Percentiles rank a stretch among this genome's conserved stretches.
Evolutionary conservation across 2,888 invertebrate species (phyloP).

Genomic region (Pristionchus maxplancki): DNA sequence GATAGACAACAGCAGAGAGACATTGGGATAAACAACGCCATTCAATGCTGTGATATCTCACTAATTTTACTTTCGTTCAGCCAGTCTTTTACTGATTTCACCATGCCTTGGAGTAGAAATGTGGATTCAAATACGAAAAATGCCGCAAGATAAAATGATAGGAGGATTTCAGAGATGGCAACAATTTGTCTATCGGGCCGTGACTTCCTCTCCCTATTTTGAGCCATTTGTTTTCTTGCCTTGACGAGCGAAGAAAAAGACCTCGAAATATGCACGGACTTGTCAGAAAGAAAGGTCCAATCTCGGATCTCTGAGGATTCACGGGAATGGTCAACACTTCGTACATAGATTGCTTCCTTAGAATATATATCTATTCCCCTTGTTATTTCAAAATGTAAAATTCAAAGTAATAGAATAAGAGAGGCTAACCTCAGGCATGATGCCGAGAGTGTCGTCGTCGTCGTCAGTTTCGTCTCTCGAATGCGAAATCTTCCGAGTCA

Average conservation of each 20-base stretch:
- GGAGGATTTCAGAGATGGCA: too few species aligned
- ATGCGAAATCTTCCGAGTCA: neutral
- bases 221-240: slow-evolving; percentile 35
- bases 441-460: slow-evolving; percentile 27
- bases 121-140: too few species aligned
- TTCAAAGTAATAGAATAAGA: too few species aligned
- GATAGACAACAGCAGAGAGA: neutral
- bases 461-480: slow-evolving; percentile 6
- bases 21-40: neutral
- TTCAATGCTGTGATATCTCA: neutral
- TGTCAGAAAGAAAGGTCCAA: neutral
- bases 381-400: neutral
- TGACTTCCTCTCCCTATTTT: neutral
- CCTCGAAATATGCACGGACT: neutral
- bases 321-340: neutral
- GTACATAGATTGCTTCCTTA: neutral
- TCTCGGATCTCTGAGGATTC: neutral
- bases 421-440: neutral
- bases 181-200: neutral
- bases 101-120: too few species aligned
- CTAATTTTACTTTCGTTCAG: neutral
- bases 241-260: slow-evolving; percentile 3
- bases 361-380: neutral
- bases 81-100: neutral
- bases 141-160: neutral